Base-by-base conservation (phyloP, 1,140 invertebrate species). In the Aphaenogaster ashmeadi region DNA sequence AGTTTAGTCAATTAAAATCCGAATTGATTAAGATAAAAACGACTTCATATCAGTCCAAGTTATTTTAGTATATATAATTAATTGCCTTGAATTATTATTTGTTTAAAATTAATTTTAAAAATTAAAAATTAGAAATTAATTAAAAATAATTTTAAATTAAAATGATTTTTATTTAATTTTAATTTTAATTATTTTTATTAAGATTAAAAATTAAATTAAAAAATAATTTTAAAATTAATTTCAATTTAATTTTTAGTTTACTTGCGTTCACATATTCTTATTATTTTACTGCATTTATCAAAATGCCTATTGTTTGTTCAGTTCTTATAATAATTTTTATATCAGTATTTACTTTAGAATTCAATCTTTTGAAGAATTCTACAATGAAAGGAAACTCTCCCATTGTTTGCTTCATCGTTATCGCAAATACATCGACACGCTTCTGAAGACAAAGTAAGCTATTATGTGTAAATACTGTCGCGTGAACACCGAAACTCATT, bases 41-140 rank as follows among this genome's bases (percentile, higher is more conserved):
- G 0, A n/a, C 3, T 52, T 1, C 5, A 33, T 13, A 75, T 75
- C 56, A n/a, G 0, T 74, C 3, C 5, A 41, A 38, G 6, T n/a
- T 54, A 7, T 21, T 67, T 67, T 56, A 56, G 38, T 75, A 1
- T 36, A 6, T 5, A n/a, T 18, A 54, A 72, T 38, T 15, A 54
- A 75, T 75, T 18, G 50, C 18, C 1, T 38, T n/a, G 33, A 36
- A 38, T 74, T 21, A 74, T 74, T 75, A n/a, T 56, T 75, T 67
- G 15, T 11, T 0, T 67, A n/a, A 66, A 38, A 9, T 38, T 66
- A 11, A 18, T 38, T 9, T 13, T n/a, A 9, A 8, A 56, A 38
- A 27, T 27, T 27, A 27, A 27, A 27, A 27, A 27, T 27, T 27
- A 27, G 27, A 27, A 27, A 27, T 27, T 27, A 27, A 27, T 27